These are phyloP conservation scores for Neodon shergylaensis DNA, from an alignment of 2,113 vertebrate species.

Conservation along the genomic window DNA sequence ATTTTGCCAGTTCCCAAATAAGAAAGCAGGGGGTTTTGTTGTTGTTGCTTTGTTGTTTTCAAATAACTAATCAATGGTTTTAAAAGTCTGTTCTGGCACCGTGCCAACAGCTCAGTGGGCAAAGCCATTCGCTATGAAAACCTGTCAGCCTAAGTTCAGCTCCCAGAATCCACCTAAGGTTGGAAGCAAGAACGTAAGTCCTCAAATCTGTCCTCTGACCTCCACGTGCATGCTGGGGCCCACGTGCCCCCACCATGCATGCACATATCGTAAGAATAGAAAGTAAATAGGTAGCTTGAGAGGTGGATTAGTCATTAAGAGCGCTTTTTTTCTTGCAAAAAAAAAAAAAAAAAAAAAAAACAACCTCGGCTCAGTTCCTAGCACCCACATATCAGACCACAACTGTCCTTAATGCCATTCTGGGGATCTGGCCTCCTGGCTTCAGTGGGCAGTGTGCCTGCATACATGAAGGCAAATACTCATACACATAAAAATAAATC, in stretches of 20 bases:
- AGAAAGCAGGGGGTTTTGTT: neutral
- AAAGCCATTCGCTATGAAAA: neutral
- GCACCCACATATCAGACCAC: neutral
- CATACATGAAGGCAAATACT: neutral
- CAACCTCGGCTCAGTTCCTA: neutral
- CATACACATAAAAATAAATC: neutral
- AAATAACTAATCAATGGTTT: neutral
- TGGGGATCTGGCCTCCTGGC: neutral
- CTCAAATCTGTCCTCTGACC: neutral
- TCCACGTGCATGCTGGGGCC: neutral
- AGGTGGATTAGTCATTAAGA: neutral
- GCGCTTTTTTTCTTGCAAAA: neutral
- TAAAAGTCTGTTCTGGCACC: neutral
- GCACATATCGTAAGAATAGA: neutral
- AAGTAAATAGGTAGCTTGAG: neutral
- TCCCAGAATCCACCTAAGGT: neutral
- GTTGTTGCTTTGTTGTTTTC: neutral
- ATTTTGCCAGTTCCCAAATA: constrained; percentile 3
- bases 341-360: too few species aligned
- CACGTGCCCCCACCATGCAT: too few species aligned
- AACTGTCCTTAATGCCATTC: neutral
- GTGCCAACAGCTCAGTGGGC: neutral
- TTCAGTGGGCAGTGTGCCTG: neutral
- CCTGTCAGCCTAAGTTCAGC: too few species aligned
- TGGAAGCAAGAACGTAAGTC: neutral